Evolutionary conservation across 2,797 vertebrate genomes (phyloP).

Genomic region (Taeniopygia guttata): DNA sequence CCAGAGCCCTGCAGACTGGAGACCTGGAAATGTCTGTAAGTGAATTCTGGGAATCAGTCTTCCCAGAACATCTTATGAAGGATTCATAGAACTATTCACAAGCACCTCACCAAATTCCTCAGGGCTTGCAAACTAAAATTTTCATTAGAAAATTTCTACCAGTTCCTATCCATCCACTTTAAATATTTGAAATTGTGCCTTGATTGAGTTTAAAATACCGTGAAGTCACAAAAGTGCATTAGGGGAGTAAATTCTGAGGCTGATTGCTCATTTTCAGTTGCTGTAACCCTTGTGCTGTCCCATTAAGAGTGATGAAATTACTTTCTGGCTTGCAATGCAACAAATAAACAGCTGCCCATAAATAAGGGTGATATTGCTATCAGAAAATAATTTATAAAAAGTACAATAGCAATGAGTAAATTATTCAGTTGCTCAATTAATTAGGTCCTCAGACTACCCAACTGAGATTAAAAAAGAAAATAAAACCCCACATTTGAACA

Average conservation of each 20-base stretch:
- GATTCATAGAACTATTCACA: background rate
- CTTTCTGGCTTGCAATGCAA: conserved; percentile 22
- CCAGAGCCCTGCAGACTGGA: background rate
- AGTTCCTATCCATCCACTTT: background rate
- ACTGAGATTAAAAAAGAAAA: background rate
- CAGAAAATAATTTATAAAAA: conserved; percentile 44
- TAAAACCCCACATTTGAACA: background rate
- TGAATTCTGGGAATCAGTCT: conserved; percentile 27
- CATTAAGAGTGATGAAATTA: conserved; percentile 25
- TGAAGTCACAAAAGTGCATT: background rate
- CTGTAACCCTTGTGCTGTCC: background rate
- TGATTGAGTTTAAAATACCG: background rate
- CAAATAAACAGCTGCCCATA: background rate
- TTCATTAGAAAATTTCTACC: background rate
- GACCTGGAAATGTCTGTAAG: background rate
- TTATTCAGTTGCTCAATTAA: conserved; percentile 60
- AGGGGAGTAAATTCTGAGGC: background rate
- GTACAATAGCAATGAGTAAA: conserved; percentile 51
- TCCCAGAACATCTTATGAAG: background rate
- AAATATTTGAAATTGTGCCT: conserved; percentile 17
- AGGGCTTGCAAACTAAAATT: background rate
- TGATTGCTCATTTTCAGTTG: conserved; percentile 25
- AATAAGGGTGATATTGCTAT: background rate
- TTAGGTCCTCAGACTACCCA: conserved; percentile 17
- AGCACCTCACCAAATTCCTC: background rate